phyloP scores from a whole-genome alignment of 2,113 vertebrate genomes.

The Oxyruncus cristatus region DNA sequence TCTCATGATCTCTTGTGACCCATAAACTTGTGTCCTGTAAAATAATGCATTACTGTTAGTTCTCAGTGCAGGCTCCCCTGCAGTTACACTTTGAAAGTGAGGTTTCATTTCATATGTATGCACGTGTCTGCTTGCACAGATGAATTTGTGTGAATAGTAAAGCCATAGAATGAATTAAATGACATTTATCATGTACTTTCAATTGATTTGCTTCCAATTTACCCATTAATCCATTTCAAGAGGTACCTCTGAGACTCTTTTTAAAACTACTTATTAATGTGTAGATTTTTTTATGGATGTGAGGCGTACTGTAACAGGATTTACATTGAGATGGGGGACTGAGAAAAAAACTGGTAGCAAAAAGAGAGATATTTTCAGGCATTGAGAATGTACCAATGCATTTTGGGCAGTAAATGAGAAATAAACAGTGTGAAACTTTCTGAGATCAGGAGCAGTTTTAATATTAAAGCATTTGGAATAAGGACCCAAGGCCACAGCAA shows the following conservation, averaged over 20 bases:
- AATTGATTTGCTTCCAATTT: conserved; percentile 6
- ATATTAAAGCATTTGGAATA: not conserved
- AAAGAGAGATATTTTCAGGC: not conserved
- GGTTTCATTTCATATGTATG: not conserved
- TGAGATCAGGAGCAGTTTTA: not conserved
- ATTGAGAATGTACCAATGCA: not conserved
- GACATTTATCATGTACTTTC: not conserved
- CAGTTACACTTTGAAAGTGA: not conserved
- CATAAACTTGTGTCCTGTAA: not conserved
- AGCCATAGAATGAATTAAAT: not conserved
- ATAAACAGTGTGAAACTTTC: not conserved
- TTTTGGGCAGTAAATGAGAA: not conserved
- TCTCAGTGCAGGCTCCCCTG: not conserved
- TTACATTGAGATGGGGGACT: not conserved
- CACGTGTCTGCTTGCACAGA: not conserved
- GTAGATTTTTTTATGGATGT: not conserved
- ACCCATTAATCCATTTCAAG: not conserved
- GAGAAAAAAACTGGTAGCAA: not conserved
- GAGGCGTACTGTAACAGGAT: not conserved
- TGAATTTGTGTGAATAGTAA: not conserved
- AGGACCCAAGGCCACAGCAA: not conserved
- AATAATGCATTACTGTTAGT: not conserved
- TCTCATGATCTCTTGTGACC: not conserved
- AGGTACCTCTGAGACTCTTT: not conserved
- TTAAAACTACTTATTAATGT: not conserved